Percentiles rank a stretch among this genome's conserved stretches.
Evolutionary conservation across 2,797 vertebrate species (phyloP).

Genomic region (Tapirus indicus): DNA sequence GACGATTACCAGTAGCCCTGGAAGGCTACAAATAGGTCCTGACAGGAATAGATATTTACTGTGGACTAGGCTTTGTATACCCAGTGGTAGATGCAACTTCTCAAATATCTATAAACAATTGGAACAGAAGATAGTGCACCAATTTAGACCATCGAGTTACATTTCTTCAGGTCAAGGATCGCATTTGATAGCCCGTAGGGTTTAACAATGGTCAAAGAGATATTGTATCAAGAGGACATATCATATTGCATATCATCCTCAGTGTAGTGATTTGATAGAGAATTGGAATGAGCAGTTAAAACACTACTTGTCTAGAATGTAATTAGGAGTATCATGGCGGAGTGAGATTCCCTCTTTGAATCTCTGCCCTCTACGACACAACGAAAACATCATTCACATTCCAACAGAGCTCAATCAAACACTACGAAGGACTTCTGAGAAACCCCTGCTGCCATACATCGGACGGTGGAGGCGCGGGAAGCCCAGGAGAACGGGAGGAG

Average conservation of each 20-base stretch:
- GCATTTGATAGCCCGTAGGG: neutral
- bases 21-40: neutral
- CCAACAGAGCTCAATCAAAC: no score
- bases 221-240: neutral
- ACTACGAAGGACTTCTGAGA: no score
- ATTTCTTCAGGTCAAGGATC: neutral
- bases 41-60: neutral
- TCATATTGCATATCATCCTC: neutral
- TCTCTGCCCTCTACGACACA: no score
- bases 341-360: no score
- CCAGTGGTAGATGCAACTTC: neutral
- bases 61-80: neutral
- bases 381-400: no score
- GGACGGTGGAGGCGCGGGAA: no score
- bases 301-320: neutral
- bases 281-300: neutral
- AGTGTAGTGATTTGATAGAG: neutral
- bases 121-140: neutral
- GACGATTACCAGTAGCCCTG: neutral
- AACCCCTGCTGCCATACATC: no score
- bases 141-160: neutral
- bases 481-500: no score
- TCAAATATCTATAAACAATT: neutral
- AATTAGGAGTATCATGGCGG: no score
- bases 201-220: neutral